phyloP scores from a whole-genome alignment of 1,140 invertebrate species.

The Mizuhopecten yessoensis region DNA sequence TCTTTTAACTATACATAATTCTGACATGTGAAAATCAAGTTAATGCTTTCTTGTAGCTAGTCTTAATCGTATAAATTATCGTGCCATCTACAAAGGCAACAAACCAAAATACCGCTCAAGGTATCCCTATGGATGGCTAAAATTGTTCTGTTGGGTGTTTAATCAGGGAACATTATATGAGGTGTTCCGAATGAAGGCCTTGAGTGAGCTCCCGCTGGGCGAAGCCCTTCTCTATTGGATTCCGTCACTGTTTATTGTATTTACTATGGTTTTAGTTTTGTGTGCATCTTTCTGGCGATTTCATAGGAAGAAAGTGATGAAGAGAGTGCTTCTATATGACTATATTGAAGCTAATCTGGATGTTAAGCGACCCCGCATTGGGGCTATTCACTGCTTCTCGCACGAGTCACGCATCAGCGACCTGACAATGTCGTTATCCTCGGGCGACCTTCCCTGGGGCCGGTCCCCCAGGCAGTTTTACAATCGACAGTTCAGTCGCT shows the following conservation, averaged over 20 bases:
- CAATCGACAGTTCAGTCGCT: background rate
- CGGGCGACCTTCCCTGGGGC: background rate
- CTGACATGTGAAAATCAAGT: background rate
- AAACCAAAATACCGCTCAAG: background rate
- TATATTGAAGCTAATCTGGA: constrained; percentile 53
- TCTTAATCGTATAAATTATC: background rate
- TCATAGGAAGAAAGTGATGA: constrained; percentile 53
- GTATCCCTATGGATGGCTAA: background rate
- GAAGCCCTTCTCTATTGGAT: constrained; percentile 58
- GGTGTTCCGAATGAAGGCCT: background rate
- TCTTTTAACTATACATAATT: no score
- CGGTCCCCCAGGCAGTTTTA: background rate
- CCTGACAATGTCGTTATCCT: background rate
- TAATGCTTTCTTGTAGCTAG: background rate
- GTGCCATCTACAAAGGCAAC: background rate
- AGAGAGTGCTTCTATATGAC: constrained; percentile 46
- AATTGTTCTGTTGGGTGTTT: background rate
- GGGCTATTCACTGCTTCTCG: constrained; percentile 57
- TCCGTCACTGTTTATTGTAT: constrained; percentile 50
- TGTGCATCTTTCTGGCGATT: constrained; percentile 57
- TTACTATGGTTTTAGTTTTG: constrained; percentile 52
- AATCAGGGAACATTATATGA: background rate
- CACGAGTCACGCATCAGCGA: constrained; percentile 44
- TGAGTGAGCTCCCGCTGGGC: constrained; percentile 40
- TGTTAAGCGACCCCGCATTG: constrained; percentile 57